These are phyloP conservation scores for Dendroctonus ponderosae DNA, from an alignment of 1,140 invertebrate genomes.

Conservation along the genomic window DNA sequence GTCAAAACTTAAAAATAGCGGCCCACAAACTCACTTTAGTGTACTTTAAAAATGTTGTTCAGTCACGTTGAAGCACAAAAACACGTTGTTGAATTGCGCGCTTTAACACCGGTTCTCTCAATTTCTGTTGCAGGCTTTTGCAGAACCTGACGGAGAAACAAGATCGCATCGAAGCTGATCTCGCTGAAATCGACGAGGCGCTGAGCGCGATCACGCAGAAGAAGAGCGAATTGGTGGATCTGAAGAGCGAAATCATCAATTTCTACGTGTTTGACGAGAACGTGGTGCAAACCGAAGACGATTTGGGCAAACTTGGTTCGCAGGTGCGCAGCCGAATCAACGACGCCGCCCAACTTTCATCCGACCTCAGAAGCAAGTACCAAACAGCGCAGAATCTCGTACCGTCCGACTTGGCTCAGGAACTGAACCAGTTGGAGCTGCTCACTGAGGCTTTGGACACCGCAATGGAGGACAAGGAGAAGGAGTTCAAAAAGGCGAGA, in stretches of 20 bases:
- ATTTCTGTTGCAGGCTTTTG: conserved; percentile 50
- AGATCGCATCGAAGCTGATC: conserved; percentile 59
- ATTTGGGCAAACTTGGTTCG: conserved; percentile 48
- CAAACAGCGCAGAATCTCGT: conserved; percentile 62
- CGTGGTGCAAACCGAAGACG: conserved; percentile 57
- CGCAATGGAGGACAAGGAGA: conserved; percentile 81
- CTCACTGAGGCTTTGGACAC: conserved; percentile 73
- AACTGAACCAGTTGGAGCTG: conserved; percentile 74
- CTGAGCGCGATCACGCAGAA: conserved; percentile 65
- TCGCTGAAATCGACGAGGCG: conserved; percentile 58
- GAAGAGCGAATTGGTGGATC: conserved; percentile 61
- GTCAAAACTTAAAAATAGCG: conserved; percentile 42
- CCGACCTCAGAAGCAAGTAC: conserved; percentile 67
- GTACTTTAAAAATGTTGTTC: conserved; percentile 20
- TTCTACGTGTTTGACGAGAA: conserved; percentile 75
- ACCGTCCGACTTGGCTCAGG: conserved; percentile 73
- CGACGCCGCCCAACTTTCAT: conserved; percentile 62
- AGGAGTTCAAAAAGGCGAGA: conserved; percentile 80
- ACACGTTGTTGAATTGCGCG: background rate
- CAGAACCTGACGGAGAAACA: conserved; percentile 59
- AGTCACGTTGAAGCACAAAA: conserved; percentile 7
- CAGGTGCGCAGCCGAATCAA: conserved; percentile 58
- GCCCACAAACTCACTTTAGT: conserved; percentile 11
- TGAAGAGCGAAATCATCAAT: conserved; percentile 61
- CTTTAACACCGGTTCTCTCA: background rate